phyloP scores from a whole-genome alignment of 1,140 invertebrate species.

The Cotesia chilonis region DNA sequence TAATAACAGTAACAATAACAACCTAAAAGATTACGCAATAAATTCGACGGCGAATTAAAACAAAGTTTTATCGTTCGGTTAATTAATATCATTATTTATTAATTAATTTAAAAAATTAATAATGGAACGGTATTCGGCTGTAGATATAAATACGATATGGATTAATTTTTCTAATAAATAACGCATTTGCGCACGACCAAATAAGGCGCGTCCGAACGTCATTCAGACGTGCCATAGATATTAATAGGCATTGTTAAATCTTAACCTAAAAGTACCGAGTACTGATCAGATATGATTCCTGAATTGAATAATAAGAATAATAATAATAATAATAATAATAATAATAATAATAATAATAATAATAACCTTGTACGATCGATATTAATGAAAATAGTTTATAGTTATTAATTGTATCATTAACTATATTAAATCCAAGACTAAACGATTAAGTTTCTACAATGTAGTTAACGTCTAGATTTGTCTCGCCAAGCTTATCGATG shows the following conservation, averaged over 20 bases:
- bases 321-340: too few relatives aligned
- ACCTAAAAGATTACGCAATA: slow-evolving; percentile 12
- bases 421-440: not conserved
- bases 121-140: not conserved
- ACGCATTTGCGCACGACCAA: slow-evolving; percentile 22
- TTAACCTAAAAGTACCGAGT: not conserved
- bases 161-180: slow-evolving; percentile 5
- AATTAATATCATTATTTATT: not conserved
- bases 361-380: too few relatives aligned
- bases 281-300: not conserved
- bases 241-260: slow-evolving; percentile 27
- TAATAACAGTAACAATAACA: not conserved
- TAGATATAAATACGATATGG: not conserved
- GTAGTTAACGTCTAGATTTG: slow-evolving; percentile 6
- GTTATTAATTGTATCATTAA: too few relatives aligned
- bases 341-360: too few relatives aligned
- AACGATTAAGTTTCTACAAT: slow-evolving; percentile 4
- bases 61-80: not conserved
- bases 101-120: not conserved
- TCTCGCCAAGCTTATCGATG: slow-evolving; percentile 6
- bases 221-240: slow-evolving; percentile 28
- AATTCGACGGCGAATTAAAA: slow-evolving; percentile 6
- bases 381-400: too few relatives aligned
- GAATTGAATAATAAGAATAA: too few relatives aligned
- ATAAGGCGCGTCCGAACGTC: slow-evolving; percentile 12